phyloP scores from a whole-genome alignment of 2,113 vertebrate species.

The Epinephelus lanceolatus region DNA sequence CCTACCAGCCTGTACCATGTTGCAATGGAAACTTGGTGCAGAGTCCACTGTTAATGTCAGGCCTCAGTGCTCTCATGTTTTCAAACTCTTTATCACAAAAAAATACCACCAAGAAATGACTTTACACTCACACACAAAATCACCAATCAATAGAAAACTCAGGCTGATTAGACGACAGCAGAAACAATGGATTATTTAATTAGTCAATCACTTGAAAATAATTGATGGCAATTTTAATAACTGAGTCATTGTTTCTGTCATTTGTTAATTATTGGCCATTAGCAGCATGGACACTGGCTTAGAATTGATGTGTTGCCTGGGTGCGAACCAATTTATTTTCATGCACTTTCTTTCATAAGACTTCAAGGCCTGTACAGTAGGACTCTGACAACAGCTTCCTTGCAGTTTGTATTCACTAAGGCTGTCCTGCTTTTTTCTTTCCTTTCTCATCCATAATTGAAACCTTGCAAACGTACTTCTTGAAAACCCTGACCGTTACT shows the following conservation, averaged over 20 bases:
- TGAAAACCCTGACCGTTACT: slow-evolving; percentile 49
- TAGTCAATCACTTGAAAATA: neutral
- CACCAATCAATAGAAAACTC: neutral
- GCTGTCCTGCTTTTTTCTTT: slow-evolving; percentile 30
- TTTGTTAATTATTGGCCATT: slow-evolving; percentile 3
- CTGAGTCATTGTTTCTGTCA: neutral
- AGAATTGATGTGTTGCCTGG: neutral
- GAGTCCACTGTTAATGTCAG: neutral
- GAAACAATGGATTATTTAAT: slow-evolving; percentile 1
- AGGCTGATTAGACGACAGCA: neutral
- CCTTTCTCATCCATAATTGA: slow-evolving; percentile 68
- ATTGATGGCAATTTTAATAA: neutral
- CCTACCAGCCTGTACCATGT: neutral
- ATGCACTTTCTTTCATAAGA: slow-evolving; percentile 30
- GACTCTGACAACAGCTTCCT: slow-evolving; percentile 40
- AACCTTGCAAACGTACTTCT: slow-evolving; percentile 50
- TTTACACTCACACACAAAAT: neutral
- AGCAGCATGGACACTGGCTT: neutral
- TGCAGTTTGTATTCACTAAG: slow-evolving; percentile 41
- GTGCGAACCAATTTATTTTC: slow-evolving; percentile 13
- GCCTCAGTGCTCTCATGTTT: slow-evolving; percentile 8
- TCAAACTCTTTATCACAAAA: neutral
- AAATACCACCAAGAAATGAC: neutral
- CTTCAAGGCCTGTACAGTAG: slow-evolving; percentile 26
- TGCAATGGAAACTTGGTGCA: slow-evolving; percentile 9